phyloP scores from a whole-genome alignment of 2,888 invertebrate species.

The Ophraella communa region DNA sequence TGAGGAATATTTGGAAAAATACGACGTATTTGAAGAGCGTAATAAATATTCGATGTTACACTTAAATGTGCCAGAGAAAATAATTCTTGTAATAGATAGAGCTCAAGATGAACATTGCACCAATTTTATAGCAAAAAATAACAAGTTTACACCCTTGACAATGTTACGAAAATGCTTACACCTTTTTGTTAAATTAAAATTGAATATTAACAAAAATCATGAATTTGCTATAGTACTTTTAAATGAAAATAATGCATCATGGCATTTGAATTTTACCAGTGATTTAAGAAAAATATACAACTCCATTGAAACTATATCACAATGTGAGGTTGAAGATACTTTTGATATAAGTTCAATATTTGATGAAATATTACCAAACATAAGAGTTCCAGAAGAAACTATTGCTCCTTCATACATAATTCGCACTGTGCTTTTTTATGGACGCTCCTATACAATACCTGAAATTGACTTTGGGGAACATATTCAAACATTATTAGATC shows the following conservation, averaged over 20 bases:
- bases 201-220: conserved; percentile 66
- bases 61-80: conserved; percentile 60
- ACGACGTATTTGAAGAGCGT: conserved; percentile 41
- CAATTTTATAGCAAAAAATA: conserved; percentile 63
- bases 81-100: conserved; percentile 69
- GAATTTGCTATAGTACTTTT: conserved; percentile 70
- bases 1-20: conserved; percentile 39
- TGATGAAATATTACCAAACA: conserved; percentile 62
- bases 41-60: conserved; percentile 27
- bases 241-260: conserved; percentile 62
- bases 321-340: conserved; percentile 62
- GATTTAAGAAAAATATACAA: conserved; percentile 66
- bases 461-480: conserved; percentile 61
- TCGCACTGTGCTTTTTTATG: conserved; percentile 71
- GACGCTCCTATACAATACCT: conserved; percentile 71
- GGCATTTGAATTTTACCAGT: conserved; percentile 70
- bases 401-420: conserved; percentile 67
- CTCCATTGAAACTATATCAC: conserved; percentile 64
- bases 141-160: conserved; percentile 64
- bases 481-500: conserved; percentile 48
- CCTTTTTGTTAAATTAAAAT: conserved; percentile 69
- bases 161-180: conserved; percentile 70
- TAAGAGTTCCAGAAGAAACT: conserved; percentile 60
- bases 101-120: conserved; percentile 66
- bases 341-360: conserved; percentile 67